phyloP scores from a whole-genome alignment of 2,888 invertebrate genomes.

The Thereva nobilitata region DNA sequence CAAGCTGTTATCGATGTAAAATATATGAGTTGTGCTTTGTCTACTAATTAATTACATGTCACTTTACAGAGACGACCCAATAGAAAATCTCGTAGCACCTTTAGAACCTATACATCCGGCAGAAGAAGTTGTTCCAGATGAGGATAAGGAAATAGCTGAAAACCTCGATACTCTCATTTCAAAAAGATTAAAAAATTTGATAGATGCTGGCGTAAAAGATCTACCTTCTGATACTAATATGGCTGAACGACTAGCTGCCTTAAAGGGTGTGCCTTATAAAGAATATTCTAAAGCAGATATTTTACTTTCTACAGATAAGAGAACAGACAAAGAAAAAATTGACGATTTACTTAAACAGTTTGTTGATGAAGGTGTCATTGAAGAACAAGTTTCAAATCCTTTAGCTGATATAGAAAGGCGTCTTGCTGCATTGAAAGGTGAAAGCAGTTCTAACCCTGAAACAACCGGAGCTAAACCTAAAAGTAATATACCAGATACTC shows the following conservation, averaged over 20 bases:
- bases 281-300: constrained; percentile 54
- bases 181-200: constrained; percentile 70
- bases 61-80: constrained; percentile 46
- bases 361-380: constrained; percentile 62
- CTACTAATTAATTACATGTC: constrained; percentile 33
- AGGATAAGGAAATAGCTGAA: constrained; percentile 49
- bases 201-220: constrained; percentile 58
- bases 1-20: constrained; percentile 25
- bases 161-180: constrained; percentile 64
- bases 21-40: not conserved
- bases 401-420: constrained; percentile 62
- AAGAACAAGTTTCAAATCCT: constrained; percentile 60
- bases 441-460: constrained; percentile 42
- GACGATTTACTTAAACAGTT: constrained; percentile 69
- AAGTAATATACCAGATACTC: constrained; percentile 43
- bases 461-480: not conserved
- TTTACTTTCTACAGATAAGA: constrained; percentile 61
- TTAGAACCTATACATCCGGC: constrained; percentile 47
- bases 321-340: constrained; percentile 72
- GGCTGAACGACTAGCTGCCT: constrained; percentile 65
- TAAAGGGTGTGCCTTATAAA: constrained; percentile 64
- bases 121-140: constrained; percentile 22
- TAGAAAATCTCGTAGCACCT: constrained; percentile 49
- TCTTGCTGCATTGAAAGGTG: constrained; percentile 61
- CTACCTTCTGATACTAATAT: constrained; percentile 68